A percentile compares a stretch with the other conserved stretches of the same genome.
Evolutionary conservation across 2,888 invertebrate species (phyloP).

Genomic region (Oscheius myriophilus): DNA sequence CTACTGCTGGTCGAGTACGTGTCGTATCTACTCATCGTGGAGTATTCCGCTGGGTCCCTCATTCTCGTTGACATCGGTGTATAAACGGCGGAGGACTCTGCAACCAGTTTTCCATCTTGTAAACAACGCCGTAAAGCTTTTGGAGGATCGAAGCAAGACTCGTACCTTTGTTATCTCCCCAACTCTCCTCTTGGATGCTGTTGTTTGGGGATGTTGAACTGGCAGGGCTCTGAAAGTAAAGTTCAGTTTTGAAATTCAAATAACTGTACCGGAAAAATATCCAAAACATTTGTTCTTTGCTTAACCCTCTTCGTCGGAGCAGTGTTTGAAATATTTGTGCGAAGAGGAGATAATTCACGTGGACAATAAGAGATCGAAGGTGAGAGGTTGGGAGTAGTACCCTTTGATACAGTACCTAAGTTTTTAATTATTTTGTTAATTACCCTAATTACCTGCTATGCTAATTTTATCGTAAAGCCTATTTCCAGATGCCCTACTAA

Average conservation of each 20-base stretch:
- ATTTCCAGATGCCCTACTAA: constrained; percentile 48
- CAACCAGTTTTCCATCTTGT: neutral
- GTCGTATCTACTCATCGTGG: constrained; percentile 29
- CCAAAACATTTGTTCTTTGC: constrained; percentile 48
- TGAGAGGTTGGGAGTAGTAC: constrained; percentile 14
- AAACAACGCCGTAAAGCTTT: too few species aligned
- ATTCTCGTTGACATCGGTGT: constrained; percentile 27
- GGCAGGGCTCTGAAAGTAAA: constrained; percentile 23
- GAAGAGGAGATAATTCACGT: constrained; percentile 17
- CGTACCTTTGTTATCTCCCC: constrained; percentile 21
- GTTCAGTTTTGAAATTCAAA: too few species aligned
- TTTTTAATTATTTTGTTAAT: neutral
- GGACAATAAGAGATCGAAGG: constrained; percentile 17
- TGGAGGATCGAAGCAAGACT: too few species aligned
- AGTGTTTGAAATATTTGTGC: constrained; percentile 31
- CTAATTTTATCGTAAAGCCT: constrained; percentile 54
- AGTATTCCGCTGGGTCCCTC: constrained; percentile 26
- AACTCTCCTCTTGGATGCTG: constrained; percentile 14
- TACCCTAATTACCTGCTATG: constrained; percentile 35
- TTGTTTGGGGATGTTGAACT: constrained; percentile 1
- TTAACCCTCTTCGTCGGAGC: constrained; percentile 47
- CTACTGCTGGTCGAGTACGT: constrained; percentile 18
- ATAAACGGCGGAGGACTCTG: constrained; percentile 25
- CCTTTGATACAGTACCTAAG: constrained; percentile 20
- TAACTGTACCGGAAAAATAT: constrained; percentile 53